Conservation (phyloP, 2,113 vertebrate species). For the Vulpes ferrilata region DNA sequence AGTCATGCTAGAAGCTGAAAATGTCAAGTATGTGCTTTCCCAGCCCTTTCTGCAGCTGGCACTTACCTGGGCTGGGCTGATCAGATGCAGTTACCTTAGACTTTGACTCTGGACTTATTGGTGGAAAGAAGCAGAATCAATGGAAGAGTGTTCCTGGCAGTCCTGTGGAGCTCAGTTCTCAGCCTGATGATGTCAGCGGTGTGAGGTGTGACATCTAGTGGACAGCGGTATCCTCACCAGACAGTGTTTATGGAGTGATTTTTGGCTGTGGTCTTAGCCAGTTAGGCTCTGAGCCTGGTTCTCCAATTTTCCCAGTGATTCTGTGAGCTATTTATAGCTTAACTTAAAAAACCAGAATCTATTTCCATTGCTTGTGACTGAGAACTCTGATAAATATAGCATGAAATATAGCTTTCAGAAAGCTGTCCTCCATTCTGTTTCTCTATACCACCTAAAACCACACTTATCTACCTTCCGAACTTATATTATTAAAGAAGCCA, state of each 20-base stretch:
- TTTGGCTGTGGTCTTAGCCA: not conserved
- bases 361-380: conserved; percentile 45
- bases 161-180: not conserved
- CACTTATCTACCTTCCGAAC: not conserved
- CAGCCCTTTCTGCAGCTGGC: not conserved
- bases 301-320: conserved; percentile 30
- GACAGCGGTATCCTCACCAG: not conserved
- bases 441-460: not conserved
- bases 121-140: not conserved
- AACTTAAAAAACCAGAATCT: conserved; percentile 63
- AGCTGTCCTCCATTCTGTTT: conserved; percentile 26
- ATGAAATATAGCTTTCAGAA: too few species aligned
- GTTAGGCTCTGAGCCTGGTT: conserved; percentile 27
- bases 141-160: not conserved
- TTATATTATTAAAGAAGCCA: conserved; percentile 23
- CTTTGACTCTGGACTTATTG: not conserved
- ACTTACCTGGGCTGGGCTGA: not conserved
- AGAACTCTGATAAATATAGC: conserved; percentile 29
- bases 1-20: not conserved
- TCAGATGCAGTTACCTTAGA: not conserved
- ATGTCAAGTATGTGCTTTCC: not conserved
- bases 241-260: not conserved
- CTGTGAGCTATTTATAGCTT: conserved; percentile 36
- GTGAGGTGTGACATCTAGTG: not conserved
- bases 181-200: not conserved